Base-by-base conservation (phyloP, 2,888 invertebrate genomes). In the Serripes groenlandicus region DNA sequence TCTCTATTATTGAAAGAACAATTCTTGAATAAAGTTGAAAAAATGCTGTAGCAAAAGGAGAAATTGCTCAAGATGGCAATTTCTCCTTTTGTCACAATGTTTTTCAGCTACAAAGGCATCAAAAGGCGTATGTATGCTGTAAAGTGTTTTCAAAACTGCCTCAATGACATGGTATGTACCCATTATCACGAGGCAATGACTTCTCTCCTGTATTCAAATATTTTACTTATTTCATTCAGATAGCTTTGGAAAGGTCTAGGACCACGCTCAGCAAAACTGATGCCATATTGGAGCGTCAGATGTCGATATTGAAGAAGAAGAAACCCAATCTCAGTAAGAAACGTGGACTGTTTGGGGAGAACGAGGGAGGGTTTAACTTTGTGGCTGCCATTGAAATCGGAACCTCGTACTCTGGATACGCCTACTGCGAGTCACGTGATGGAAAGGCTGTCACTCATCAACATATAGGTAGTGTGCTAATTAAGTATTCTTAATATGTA, bases 371-470 rank as follows among this genome's bases (percentile, higher is more conserved):
- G 3, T 82, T 64, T 64, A 62, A 74, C 15, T 74, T 54, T 34
- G 76, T 86, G 15, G 86, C 81, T 9, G 86, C 86, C 26, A 76
- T 86, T 52, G 86, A 86, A 56, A 81, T 86, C 9, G 86, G 86
- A 1, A 83, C 86, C 2, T 73, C 81, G 4, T 86, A 76, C 56
- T 86, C 86, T 11, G 83, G 86, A 0, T 86, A 83, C 73, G 86
- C 86, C 15, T 86, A 86, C 62, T 71, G 69, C 49, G 60, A 58
- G 28, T 66, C 78, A 35, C 75, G 81, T 35, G 83, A 83, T 9
- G 81, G 81, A 11, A 86, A 83, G 66, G 58, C 78, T 5, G 62
- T 83, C 21, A 68, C 78, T 15, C 81, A 83, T 5, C 81, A 86
- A 23, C 78, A 86, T 70, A 86, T 86, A 34, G 80, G 83, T 83